A percentile compares a stretch with the other conserved stretches of the same genome.
Evolutionary conservation across 2,888 invertebrate species (phyloP).

Genomic region (Eugnorisma glareosa): DNA sequence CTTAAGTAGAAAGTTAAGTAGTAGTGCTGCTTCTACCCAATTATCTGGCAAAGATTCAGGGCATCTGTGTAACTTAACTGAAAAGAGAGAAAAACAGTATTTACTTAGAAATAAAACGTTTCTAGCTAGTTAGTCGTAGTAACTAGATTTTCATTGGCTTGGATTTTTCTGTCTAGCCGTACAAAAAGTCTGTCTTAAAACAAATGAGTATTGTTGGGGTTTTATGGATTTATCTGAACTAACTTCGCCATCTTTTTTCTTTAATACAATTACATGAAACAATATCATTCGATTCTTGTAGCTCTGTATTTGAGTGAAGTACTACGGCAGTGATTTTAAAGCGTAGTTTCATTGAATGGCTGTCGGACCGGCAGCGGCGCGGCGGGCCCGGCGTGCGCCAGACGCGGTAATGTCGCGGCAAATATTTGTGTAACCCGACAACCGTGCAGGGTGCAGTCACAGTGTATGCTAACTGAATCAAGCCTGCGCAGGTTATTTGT

Average conservation of each 20-base stretch:
- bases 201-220: too few relatives aligned
- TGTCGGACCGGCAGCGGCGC: background rate
- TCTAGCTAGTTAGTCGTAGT: constrained; percentile 22
- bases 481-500: constrained; percentile 19
- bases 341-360: constrained; percentile 43
- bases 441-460: constrained; percentile 8
- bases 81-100: constrained; percentile 14
- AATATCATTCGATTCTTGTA: background rate
- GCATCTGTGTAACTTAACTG: constrained; percentile 30
- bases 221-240: background rate
- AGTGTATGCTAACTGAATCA: constrained; percentile 34
- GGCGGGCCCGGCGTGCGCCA: constrained; percentile 11
- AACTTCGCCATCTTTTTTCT: too few relatives aligned
- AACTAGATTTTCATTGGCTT: constrained; percentile 2
- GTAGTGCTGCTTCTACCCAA: constrained; percentile 47
- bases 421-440: constrained; percentile 65
- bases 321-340: constrained; percentile 13
- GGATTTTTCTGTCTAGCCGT: background rate
- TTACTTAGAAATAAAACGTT: constrained; percentile 34
- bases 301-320: background rate
- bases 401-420: constrained; percentile 59
- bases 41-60: constrained; percentile 38
- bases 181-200: constrained; percentile 1
- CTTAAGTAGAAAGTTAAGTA: constrained; percentile 49
- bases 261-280: background rate